phyloP scores from a whole-genome alignment of 2,113 vertebrate genomes.

The Mobula hypostoma region DNA sequence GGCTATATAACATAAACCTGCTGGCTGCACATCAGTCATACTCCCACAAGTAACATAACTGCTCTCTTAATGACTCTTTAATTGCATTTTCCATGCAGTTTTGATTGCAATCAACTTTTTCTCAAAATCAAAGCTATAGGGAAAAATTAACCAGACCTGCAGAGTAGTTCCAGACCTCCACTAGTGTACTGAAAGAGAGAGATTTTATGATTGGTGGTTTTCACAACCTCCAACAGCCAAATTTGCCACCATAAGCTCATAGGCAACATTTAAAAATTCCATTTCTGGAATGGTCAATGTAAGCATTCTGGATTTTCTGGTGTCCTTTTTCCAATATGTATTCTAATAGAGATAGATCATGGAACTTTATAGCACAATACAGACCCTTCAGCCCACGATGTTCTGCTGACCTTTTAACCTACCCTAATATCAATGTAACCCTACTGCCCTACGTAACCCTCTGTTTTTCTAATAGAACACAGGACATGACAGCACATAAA shows the following conservation, averaged over 20 bases:
- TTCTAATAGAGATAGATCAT: not conserved
- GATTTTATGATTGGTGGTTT: constrained; percentile 4
- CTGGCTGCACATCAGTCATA: constrained; percentile 18
- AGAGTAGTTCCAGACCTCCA: not conserved
- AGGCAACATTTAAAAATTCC: not conserved
- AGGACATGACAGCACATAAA: too few relatives aligned
- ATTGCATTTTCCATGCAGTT: not conserved
- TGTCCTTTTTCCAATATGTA: not conserved
- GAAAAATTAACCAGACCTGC: not conserved
- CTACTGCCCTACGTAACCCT: too few relatives aligned
- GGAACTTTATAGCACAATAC: too few relatives aligned
- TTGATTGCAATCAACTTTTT: not conserved
- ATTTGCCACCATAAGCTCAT: not conserved
- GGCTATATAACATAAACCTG: not conserved
- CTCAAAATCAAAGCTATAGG: not conserved
- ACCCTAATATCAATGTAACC: too few relatives aligned
- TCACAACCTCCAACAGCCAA: constrained; percentile 11
- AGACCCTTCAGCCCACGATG: too few relatives aligned
- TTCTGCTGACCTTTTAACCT: too few relatives aligned
- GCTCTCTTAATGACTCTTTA: not conserved
- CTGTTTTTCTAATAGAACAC: too few relatives aligned
- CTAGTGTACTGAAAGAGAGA: not conserved
- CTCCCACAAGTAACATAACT: constrained; percentile 2
- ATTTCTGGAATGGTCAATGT: not conserved
- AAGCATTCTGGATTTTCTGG: not conserved